Base-by-base conservation (phyloP, 30 jellyfish, hydroid and myxozoan species). In the Turritopsis rubra region DNA sequence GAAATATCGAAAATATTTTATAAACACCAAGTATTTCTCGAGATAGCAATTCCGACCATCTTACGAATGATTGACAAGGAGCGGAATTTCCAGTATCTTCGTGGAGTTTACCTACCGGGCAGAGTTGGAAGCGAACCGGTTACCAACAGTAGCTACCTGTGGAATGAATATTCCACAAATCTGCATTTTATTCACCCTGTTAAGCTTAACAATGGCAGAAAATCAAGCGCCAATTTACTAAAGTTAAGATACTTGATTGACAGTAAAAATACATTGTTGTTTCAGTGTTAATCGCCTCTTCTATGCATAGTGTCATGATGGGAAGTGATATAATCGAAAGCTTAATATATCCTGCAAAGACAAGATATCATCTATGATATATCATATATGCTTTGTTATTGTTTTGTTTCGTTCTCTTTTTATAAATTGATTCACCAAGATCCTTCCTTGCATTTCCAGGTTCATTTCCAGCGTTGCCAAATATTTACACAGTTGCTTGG, bases 1-100 rank as follows among this genome's bases (percentile, higher is more conserved):
- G 27, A 85, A 31, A 83, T 94, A 5, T 86, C 99, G 29, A 78
- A 89, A 66, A 82, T 89, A 20, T 94, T 94, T 81, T 70, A 89
- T 5, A 80, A 84, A 83, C 85, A 89, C 29, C 92, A 87, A 29
- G 99, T 94, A 1, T 94, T 94, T 31, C 95, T 94, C 27, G 99
- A 94, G 60, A 94, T 94, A 52, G 97, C 99, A n/a, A 95, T 89
- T 21, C 97, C 99, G 21, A 94, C 99, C 0, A 89, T 94, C 24
- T 74, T 89, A 53, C 87, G 99, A 25, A 53, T 94, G 87, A 82
- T 94, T 19, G 96, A 83, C 79, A 79, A 53, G 9, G 74, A 71
- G 54, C 83, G 28, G 13, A 75, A 89, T 29, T 88, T 85, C 70
- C 94, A 85, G 20, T 21, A 27, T 28, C 84, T 94, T 28, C 83